Evolutionary conservation across 2,888 invertebrate genomes (phyloP).

Genomic region (Orthosia gracilis): DNA sequence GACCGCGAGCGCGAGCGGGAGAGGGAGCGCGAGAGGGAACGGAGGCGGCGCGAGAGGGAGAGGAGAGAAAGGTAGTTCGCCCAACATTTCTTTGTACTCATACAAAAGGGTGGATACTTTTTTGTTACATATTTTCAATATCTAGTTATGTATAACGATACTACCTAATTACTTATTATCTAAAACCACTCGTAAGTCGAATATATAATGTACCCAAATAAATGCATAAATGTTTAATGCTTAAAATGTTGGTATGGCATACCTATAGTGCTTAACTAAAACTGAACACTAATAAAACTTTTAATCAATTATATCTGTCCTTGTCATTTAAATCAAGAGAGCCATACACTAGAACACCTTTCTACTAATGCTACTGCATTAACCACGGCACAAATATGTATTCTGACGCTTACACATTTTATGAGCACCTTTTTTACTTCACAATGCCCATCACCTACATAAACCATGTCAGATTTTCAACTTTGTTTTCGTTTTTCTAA

Average conservation of each 20-base stretch:
- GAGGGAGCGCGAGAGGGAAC: conserved; percentile 79
- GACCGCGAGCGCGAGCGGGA: conserved; percentile 85
- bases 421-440: neutral
- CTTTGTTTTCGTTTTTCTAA: neutral
- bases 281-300: conserved; percentile 25
- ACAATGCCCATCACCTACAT: neutral
- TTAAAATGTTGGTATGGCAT: conserved; percentile 2
- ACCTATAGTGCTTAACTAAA: neutral
- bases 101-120: neutral
- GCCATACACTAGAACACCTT: neutral
- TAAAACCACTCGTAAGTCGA: neutral
- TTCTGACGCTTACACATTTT: neutral
- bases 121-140: neutral
- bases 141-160: conserved; percentile 17
- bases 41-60: conserved; percentile 83
- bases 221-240: neutral
- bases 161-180: neutral
- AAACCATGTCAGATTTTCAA: neutral
- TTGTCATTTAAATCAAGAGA: conserved; percentile 22
- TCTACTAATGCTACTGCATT: conserved; percentile 11
- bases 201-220: conserved; percentile 23
- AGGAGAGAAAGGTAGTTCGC: conserved; percentile 80
- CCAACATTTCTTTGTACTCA: neutral
- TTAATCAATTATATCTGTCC: neutral
- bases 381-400: neutral